Conservation (phyloP, 2,888 invertebrate species). For the Perithous albicinctus region DNA sequence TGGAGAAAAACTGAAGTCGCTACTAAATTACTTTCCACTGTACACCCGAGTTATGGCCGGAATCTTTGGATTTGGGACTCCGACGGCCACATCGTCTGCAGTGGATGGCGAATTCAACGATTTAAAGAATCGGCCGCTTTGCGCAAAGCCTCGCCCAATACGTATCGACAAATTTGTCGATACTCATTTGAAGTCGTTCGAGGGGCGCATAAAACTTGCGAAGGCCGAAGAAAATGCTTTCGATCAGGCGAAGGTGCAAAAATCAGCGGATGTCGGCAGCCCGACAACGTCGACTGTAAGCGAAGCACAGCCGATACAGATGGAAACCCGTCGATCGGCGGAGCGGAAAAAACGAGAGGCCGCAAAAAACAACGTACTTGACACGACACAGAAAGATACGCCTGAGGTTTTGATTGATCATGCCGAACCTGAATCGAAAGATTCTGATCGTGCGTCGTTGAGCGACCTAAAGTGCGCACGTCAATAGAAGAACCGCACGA, state of each 20-base stretch:
- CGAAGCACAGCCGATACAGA: not conserved
- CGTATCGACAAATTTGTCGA: constrained; percentile 55
- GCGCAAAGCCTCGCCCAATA: constrained; percentile 42
- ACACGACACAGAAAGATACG: constrained; percentile 5
- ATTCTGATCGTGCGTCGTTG: too few species aligned
- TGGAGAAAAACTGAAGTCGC: not conserved
- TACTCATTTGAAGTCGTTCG: constrained; percentile 40
- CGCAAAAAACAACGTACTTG: constrained; percentile 24
- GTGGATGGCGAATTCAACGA: constrained; percentile 56
- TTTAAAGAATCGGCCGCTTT: constrained; percentile 47
- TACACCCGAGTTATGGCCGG: constrained; percentile 2
- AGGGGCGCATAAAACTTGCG: constrained; percentile 50
- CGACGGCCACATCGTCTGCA: constrained; percentile 48
- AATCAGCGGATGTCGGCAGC: not conserved
- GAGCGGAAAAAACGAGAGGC: constrained; percentile 18
- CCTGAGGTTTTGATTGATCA: constrained; percentile 13
- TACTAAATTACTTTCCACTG: constrained; percentile 3
- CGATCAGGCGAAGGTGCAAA: constrained; percentile 5
- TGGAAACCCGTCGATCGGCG: not conserved
- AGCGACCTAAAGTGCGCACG: not conserved
- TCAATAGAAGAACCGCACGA: constrained; percentile 16
- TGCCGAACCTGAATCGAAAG: not conserved
- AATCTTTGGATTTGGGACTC: constrained; percentile 33
- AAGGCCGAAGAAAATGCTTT: constrained; percentile 30
- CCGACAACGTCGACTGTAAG: too few species aligned